Base-by-base conservation (phyloP, 2,113 vertebrate species). In the Hemiprocne comata region DNA sequence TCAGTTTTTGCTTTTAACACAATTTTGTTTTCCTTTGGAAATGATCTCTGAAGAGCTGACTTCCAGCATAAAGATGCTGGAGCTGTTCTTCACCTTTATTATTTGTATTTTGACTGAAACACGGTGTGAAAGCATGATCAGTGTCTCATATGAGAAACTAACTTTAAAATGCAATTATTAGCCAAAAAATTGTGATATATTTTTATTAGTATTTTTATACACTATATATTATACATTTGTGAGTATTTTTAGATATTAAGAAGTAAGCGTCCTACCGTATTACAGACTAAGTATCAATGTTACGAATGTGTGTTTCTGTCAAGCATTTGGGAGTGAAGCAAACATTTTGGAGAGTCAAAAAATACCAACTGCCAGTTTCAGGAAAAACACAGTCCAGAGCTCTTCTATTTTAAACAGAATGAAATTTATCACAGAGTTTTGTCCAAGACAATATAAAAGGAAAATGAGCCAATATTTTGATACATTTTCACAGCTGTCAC, bases 401-500 rank as follows among this genome's bases (percentile, higher is more conserved):
- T 67, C 93, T 90, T 89, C 51, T 89, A 36, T 86, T 94, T 95
- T 89, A 95, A 92, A 96, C 86, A 71, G 85, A 94, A 89, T 69
- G 77, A 82, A 64, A 90, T 62, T 72, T 84, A 79, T 82, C 74
- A 29, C 70, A 48, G 44, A 9, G 4, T 82, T 95, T 69, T 40
- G 69, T 91, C 72, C 81, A 89, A 93, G 83, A 76, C 74, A 79
- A 28, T 61, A 31, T 78, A 72, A 94, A 93, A 89, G 42, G 86
- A 91, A 92, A 93, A 58, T 26, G 57, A 61, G 80, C 62, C 90
- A 80, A 33, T 69, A 69, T 69, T 80, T 85, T 60, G 82, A 93
- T 97, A 83, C 40, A 85, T 94, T 86, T 96, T 96, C 91, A 73
- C 46, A 90, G 76, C 93, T 94, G 90, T 96, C 93, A 80, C 92